phyloP scores from a whole-genome alignment of 1,140 invertebrate genomes.

The Hesperophylax magnus region DNA sequence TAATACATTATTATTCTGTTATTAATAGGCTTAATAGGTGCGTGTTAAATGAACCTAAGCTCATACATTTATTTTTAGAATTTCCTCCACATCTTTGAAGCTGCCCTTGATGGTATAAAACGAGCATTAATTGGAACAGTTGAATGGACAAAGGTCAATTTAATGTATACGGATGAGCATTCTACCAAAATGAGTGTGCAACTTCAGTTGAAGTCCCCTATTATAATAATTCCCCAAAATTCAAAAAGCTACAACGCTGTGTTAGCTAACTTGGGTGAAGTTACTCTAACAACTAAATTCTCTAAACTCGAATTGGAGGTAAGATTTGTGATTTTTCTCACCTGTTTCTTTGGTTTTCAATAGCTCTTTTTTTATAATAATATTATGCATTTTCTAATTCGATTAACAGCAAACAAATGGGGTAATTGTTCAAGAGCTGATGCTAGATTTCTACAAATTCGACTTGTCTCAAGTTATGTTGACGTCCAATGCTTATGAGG shows the following conservation, averaged over 20 bases:
- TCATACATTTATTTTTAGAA: constrained; percentile 70
- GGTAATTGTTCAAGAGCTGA: constrained; percentile 86
- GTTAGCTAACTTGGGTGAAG: constrained; percentile 87
- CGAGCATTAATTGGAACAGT: constrained; percentile 91
- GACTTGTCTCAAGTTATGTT: constrained; percentile 79
- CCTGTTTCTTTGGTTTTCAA: background rate
- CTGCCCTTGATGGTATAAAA: constrained; percentile 85
- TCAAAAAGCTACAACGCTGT: constrained; percentile 83
- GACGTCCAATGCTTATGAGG: constrained; percentile 57
- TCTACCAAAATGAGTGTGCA: constrained; percentile 74
- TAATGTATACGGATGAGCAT: constrained; percentile 81
- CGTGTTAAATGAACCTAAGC: no score
- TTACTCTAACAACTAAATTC: constrained; percentile 82
- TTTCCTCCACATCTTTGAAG: constrained; percentile 92
- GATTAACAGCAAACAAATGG: constrained; percentile 67
- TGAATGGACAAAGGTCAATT: constrained; percentile 88
- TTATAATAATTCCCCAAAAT: constrained; percentile 90
- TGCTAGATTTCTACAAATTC: constrained; percentile 81
- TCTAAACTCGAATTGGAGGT: constrained; percentile 70
- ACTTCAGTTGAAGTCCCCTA: constrained; percentile 88
- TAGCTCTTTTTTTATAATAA: no score
- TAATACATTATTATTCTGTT: no score
- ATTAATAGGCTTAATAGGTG: no score
- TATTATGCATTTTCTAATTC: no score
- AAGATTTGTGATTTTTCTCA: constrained; percentile 42